Base-by-base conservation (phyloP, 2,888 invertebrate species). In the Stegophylla sp. region DNA sequence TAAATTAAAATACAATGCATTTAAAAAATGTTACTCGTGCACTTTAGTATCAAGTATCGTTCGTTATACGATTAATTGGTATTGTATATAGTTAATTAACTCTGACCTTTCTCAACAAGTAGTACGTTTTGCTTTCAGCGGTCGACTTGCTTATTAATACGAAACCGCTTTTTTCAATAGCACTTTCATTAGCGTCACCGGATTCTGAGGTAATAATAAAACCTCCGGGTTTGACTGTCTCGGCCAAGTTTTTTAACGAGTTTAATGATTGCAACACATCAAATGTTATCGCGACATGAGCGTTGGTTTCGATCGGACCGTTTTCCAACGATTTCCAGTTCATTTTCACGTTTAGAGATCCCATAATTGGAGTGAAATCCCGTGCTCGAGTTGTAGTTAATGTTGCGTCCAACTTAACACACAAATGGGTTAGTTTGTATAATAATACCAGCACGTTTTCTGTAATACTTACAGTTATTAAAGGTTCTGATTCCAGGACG, bases 401-500 rank as follows among this genome's bases (percentile, higher is more conserved):
- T 41, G 89, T 89, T 56, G 91, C 87, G 76, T 93, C 92, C 41
- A 90, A 85, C 85, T 88, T 83, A 13, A 86, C 83, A 20, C 59
- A 64, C 45, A 67, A 13, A 59, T 26, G 15, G 1, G 20, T 59
- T 23, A 9, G 12, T 66, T 9, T n/a, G 43, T 34, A 76, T 43
- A 86, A 86, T 86, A 83, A 88, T 88, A 87, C 93, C 3, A 66
- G 26, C 20, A 45, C 28, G 4, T 45, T 43, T 51, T 4, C 4
- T 41, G 0, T 9, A 45, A 81, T 45, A 86, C 86, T 86, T 83
- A 88, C 88, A 74, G 91, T 89, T 83, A 92, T 88, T 87, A 90
- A 89, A 64, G 95, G 94, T 88, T 96, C 95, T 20, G 89, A 89
- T 86, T 92, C 91, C 73, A 94, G 87, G 83, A 91, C 88, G 74